phyloP scores from a whole-genome alignment of 2,113 vertebrate genomes.

The Caranx ignobilis region DNA sequence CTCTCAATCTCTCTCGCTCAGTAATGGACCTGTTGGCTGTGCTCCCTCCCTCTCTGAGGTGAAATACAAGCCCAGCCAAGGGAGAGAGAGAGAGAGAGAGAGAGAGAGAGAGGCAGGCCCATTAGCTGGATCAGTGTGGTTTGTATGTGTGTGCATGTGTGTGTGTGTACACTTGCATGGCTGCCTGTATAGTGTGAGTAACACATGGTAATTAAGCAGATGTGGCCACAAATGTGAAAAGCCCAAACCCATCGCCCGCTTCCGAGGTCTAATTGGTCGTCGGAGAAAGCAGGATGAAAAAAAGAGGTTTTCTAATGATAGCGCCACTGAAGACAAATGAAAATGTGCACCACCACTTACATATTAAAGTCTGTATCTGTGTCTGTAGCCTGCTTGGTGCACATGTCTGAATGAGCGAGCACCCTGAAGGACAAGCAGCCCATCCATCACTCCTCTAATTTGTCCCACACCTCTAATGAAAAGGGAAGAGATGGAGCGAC shows the following conservation, averaged over 20 bases:
- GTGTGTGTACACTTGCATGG: slow-evolving; percentile 5
- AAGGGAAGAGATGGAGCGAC: neutral
- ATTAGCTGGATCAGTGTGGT: slow-evolving; percentile 76
- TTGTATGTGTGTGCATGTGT: slow-evolving; percentile 43
- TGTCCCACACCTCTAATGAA: slow-evolving; percentile 40
- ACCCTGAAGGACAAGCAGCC: slow-evolving; percentile 16
- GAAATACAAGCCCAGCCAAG: slow-evolving; percentile 78
- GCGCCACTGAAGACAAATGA: neutral
- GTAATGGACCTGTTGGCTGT: slow-evolving; percentile 82
- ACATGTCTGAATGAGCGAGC: slow-evolving; percentile 13
- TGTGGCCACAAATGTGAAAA: slow-evolving; percentile 58
- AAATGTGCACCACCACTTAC: slow-evolving; percentile 2
- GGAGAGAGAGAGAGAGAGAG: slow-evolving; percentile 46
- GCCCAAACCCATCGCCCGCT: slow-evolving; percentile 30
- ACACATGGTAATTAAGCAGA: slow-evolving; percentile 68
- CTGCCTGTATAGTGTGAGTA: slow-evolving; percentile 49
- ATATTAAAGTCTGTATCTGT: slow-evolving; percentile 20
- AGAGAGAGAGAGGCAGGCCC: slow-evolving; percentile 60
- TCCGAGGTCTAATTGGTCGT: slow-evolving; percentile 44
- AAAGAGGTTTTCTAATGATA: neutral
- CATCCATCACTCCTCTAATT: slow-evolving; percentile 54
- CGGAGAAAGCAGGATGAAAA: slow-evolving; percentile 23
- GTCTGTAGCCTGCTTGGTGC: neutral
- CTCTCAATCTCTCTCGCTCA: slow-evolving; percentile 46
- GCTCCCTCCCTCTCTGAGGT: slow-evolving; percentile 67